Conservation (phyloP, 2,113 vertebrate genomes). For the Tylochromis polylepis region DNA sequence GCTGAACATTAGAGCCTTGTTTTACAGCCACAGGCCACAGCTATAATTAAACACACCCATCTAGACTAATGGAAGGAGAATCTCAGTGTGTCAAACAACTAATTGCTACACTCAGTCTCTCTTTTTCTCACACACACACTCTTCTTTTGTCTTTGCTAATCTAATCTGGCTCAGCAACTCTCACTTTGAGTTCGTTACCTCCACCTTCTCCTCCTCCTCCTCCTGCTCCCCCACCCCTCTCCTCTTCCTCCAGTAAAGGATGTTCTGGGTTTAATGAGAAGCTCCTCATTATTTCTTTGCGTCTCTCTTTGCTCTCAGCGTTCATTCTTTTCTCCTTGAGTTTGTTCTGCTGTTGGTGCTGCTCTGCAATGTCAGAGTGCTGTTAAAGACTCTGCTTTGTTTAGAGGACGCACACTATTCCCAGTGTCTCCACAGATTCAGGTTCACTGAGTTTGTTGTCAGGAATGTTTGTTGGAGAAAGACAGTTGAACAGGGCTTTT, state of each 20-base stretch:
- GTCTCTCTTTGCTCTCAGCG: slow-evolving; percentile 17
- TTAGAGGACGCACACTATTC: not conserved
- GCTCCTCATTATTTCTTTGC: slow-evolving; percentile 26
- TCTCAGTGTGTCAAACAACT: slow-evolving; percentile 30
- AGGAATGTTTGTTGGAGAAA: not conserved
- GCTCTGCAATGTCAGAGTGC: not conserved
- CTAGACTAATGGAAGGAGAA: slow-evolving; percentile 49
- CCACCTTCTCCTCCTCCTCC: not conserved
- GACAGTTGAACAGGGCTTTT: not conserved
- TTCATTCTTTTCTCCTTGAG: not conserved
- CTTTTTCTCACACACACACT: not conserved
- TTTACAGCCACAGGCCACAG: slow-evolving; percentile 33
- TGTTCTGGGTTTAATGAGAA: slow-evolving; percentile 42
- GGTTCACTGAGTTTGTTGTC: not conserved
- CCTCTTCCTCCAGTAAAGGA: slow-evolving; percentile 11
- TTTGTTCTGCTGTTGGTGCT: not conserved
- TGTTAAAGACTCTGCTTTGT: not conserved
- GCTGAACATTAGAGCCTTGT: not conserved
- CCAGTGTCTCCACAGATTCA: not conserved
- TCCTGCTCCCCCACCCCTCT: not conserved
- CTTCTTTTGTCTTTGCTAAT: slow-evolving; percentile 31
- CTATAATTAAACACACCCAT: slow-evolving; percentile 45
- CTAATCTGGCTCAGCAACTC: slow-evolving; percentile 29
- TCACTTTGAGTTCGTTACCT: slow-evolving; percentile 9
- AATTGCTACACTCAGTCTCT: slow-evolving; percentile 45